Conservation (phyloP, 2,888 invertebrate species). For the Andrena chrysosceles region DNA sequence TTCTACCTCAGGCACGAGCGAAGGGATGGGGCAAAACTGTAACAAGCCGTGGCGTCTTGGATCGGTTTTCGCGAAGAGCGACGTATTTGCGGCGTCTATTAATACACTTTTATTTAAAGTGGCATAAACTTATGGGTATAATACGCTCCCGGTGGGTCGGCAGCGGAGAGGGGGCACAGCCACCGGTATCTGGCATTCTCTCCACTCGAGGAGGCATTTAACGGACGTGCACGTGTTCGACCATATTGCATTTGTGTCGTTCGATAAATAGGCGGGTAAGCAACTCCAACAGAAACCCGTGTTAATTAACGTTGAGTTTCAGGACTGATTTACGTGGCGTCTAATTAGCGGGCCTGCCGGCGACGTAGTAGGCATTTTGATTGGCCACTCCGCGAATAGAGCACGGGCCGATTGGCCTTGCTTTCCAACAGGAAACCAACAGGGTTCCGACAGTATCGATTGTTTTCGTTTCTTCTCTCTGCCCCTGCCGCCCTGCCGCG, state of each 20-base stretch:
- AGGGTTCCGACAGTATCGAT: constrained; percentile 78
- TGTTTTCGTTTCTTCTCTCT: constrained; percentile 72
- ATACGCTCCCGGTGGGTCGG: constrained; percentile 28
- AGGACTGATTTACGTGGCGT: constrained; percentile 85
- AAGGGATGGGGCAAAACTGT: constrained; percentile 10
- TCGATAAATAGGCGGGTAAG: constrained; percentile 82
- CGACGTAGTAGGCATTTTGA: constrained; percentile 84
- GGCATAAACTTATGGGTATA: constrained; percentile 58
- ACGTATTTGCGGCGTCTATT: constrained; percentile 35
- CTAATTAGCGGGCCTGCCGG: constrained; percentile 84
- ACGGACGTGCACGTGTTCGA: constrained; percentile 66
- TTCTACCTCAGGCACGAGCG: not conserved
- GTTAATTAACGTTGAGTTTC: constrained; percentile 85
- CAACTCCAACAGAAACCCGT: constrained; percentile 83
- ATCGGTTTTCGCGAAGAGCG: constrained; percentile 22
- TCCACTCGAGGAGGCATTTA: constrained; percentile 52
- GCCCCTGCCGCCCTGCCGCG: constrained; percentile 47
- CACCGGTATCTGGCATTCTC: constrained; percentile 42
- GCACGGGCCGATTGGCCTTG: constrained; percentile 78
- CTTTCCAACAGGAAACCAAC: constrained; percentile 65
- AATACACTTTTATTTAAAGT: constrained; percentile 58
- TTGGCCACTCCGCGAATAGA: constrained; percentile 81
- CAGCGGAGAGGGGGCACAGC: not conserved
- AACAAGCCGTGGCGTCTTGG: constrained; percentile 30
- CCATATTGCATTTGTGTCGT: constrained; percentile 75